Percentiles rank a stretch among this genome's conserved stretches.
Evolutionary conservation across 2,113 vertebrate species (phyloP).

Genomic region (Falco punctatus): DNA sequence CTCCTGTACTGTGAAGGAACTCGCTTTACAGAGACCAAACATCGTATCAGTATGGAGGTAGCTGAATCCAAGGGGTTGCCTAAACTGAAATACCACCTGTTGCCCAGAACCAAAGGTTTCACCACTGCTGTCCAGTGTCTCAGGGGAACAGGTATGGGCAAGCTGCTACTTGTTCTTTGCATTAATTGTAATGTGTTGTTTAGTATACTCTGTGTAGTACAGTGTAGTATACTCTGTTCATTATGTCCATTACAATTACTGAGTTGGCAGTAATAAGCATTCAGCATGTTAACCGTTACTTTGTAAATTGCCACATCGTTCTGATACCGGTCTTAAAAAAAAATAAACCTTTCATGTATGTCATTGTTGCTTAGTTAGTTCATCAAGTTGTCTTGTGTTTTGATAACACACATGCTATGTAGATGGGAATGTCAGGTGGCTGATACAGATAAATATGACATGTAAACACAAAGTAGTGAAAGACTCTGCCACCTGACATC

Average conservation of each 20-base stretch:
- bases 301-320: not conserved
- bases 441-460: not conserved
- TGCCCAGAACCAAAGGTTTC: slow-evolving; percentile 97
- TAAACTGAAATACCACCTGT: slow-evolving; percentile 92
- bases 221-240: not conserved
- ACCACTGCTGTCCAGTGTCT: slow-evolving; percentile 96
- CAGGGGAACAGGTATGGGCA: slow-evolving; percentile 88
- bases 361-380: not conserved
- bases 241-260: not conserved
- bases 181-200: not conserved
- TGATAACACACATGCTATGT: not conserved
- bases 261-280: not conserved
- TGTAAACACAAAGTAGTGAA: not conserved
- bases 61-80: slow-evolving; percentile 94
- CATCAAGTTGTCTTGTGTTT: not conserved
- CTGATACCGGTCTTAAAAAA: not conserved
- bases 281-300: not conserved
- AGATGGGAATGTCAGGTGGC: not conserved
- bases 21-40: slow-evolving; percentile 96
- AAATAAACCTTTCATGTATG: not conserved
- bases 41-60: slow-evolving; percentile 97
- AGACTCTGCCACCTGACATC: not conserved
- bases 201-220: not conserved
- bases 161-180: not conserved
- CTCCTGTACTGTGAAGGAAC: slow-evolving; percentile 97